A percentile compares a stretch with the other conserved stretches of the same genome.
phyloP scores from a whole-genome alignment of 2,113 vertebrate species.

The Archilochus colubris region DNA sequence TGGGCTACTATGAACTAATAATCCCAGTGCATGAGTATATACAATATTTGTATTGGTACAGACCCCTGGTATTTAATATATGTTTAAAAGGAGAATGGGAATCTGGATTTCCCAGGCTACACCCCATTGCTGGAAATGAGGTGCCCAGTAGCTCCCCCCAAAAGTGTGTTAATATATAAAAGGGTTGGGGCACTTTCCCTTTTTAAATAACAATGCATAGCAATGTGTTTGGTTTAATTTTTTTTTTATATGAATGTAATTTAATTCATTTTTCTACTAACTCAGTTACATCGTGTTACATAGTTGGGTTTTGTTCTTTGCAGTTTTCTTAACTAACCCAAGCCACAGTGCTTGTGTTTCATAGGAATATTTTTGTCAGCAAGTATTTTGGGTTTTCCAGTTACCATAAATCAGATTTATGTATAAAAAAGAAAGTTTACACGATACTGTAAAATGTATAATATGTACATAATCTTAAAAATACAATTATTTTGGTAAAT shows the following conservation, averaged over 20 bases:
- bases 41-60: constrained; percentile 1
- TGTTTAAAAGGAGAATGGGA: constrained; percentile 24
- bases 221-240: constrained; percentile 47
- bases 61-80: constrained; percentile 31
- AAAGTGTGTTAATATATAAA: constrained; percentile 51
- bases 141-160: not conserved
- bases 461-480: constrained; percentile 86
- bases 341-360: constrained; percentile 36
- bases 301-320: constrained; percentile 40
- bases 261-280: constrained; percentile 74
- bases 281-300: constrained; percentile 32
- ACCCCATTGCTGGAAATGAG: constrained; percentile 60
- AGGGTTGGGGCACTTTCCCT: not conserved
- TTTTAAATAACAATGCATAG: constrained; percentile 3
- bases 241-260: constrained; percentile 70
- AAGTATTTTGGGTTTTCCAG: constrained; percentile 63
- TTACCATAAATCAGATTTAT: constrained; percentile 73
- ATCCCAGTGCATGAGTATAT: constrained; percentile 9
- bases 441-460: constrained; percentile 84
- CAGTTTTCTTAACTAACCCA: constrained; percentile 30
- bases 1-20: not conserved
- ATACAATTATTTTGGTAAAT: constrained; percentile 85
- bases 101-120: constrained; percentile 45
- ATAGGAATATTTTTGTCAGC: constrained; percentile 61
- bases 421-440: constrained; percentile 75